Evolutionary conservation across 2,113 vertebrate genomes (phyloP).

Genomic region (Collichthys lucidus): DNA sequence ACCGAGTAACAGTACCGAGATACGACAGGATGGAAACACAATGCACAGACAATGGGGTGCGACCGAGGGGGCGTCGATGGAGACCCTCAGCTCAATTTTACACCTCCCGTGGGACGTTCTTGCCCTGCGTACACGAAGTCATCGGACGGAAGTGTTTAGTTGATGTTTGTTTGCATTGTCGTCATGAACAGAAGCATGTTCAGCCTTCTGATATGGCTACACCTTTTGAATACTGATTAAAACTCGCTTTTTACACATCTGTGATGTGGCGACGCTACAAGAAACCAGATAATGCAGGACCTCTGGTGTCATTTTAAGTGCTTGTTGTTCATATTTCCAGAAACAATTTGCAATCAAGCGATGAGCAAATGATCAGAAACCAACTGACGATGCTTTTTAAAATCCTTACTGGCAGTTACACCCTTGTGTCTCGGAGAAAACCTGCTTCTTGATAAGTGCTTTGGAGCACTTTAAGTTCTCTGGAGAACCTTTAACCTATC

Average conservation of each 20-base stretch:
- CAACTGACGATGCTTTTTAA: neutral
- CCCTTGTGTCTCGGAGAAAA: neutral
- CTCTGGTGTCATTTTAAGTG: neutral
- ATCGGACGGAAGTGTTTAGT: neutral
- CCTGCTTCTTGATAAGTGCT: no score
- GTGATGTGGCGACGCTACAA: neutral
- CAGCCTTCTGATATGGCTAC: neutral
- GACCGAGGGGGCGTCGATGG: neutral
- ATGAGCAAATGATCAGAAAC: neutral
- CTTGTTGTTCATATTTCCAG: neutral
- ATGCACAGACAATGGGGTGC: neutral
- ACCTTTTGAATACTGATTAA: neutral
- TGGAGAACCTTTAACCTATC: no score
- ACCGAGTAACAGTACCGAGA: neutral
- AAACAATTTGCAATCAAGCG: neutral
- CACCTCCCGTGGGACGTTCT: neutral
- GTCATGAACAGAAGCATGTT: no score
- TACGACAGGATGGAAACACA: neutral
- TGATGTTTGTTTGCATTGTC: neutral
- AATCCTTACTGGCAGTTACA: no score
- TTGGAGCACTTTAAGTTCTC: no score
- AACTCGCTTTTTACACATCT: neutral
- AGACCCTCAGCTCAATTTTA: neutral
- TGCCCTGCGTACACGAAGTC: neutral
- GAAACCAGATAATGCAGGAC: neutral